Percentiles rank a stretch among this genome's conserved stretches.
phyloP scores from a whole-genome alignment of 1,140 invertebrate species.

The Ditylenchus dipsaci region DNA sequence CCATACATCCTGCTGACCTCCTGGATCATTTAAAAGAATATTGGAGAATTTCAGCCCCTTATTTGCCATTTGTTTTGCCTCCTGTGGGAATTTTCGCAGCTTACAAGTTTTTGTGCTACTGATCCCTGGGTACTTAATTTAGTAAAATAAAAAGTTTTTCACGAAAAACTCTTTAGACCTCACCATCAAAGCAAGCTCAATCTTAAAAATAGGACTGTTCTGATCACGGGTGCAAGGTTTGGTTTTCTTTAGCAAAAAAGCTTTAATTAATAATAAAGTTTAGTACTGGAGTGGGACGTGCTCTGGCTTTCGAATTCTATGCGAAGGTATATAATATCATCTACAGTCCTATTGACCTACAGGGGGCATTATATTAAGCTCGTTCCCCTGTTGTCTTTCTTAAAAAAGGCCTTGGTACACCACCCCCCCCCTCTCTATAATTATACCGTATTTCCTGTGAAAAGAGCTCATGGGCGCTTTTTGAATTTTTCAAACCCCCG shows the following conservation, averaged over 20 bases:
- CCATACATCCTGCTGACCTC: no score
- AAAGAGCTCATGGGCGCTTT: no score
- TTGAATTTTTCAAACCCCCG: no score
- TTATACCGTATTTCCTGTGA: no score
- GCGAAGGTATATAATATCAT: slow-evolving; percentile 16
- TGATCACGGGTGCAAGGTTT: slow-evolving; percentile 18
- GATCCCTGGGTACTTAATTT: slow-evolving; percentile 12
- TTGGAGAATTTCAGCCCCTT: slow-evolving; percentile 9
- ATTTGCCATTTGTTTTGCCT: slow-evolving; percentile 20
- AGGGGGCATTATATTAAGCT: no score
- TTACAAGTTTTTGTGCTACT: slow-evolving; percentile 32
- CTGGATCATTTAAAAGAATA: neutral
- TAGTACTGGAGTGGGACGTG: slow-evolving; percentile 35
- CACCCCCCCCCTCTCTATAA: no score
- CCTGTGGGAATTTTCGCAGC: slow-evolving; percentile 32
- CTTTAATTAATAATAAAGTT: slow-evolving; percentile 17
- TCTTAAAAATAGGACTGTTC: slow-evolving; percentile 17
- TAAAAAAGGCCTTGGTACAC: no score
- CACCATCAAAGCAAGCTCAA: slow-evolving; percentile 19
- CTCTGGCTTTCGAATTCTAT: slow-evolving; percentile 45
- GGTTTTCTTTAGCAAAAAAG: no score
- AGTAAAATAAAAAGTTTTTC: no score
- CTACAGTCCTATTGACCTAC: neutral
- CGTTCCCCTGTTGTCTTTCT: no score
- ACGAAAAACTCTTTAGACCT: neutral